phyloP scores from a whole-genome alignment of 2,888 invertebrate genomes.

The Athripsodes cinereus region DNA sequence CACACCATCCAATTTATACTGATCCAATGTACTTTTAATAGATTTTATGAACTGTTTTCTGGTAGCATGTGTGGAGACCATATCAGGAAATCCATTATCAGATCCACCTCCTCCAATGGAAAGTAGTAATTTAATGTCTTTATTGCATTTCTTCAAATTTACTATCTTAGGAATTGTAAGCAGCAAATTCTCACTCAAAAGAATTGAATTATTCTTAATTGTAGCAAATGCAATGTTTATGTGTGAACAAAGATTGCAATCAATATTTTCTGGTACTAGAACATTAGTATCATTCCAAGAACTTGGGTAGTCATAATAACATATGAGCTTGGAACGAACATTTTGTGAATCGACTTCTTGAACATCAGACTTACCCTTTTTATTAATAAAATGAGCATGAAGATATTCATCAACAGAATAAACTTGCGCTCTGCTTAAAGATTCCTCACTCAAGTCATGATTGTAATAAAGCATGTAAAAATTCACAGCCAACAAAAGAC shows the following conservation, averaged over 20 bases:
- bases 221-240: constrained; percentile 71
- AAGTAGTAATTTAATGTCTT: constrained; percentile 66
- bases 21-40: constrained; percentile 46
- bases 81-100: constrained; percentile 59
- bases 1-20: constrained; percentile 59
- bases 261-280: constrained; percentile 30
- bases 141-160: constrained; percentile 54
- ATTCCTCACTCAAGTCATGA: not conserved
- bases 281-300: constrained; percentile 32
- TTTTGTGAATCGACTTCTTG: not conserved
- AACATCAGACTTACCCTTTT: constrained; percentile 2
- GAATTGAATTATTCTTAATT: constrained; percentile 55
- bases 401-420: constrained; percentile 20
- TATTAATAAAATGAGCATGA: constrained; percentile 8
- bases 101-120: constrained; percentile 64
- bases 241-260: constrained; percentile 75
- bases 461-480: not conserved
- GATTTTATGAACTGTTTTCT: constrained; percentile 60
- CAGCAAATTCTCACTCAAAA: constrained; percentile 43
- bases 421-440: constrained; percentile 13
- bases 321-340: constrained; percentile 45
- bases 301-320: constrained; percentile 63
- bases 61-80: constrained; percentile 64
- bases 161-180: constrained; percentile 40
- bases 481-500: not conserved